A percentile compares a stretch with the other conserved stretches of the same genome.
phyloP scores from a whole-genome alignment of 2,797 vertebrate genomes.

The Lepilemur septentrionalis region DNA sequence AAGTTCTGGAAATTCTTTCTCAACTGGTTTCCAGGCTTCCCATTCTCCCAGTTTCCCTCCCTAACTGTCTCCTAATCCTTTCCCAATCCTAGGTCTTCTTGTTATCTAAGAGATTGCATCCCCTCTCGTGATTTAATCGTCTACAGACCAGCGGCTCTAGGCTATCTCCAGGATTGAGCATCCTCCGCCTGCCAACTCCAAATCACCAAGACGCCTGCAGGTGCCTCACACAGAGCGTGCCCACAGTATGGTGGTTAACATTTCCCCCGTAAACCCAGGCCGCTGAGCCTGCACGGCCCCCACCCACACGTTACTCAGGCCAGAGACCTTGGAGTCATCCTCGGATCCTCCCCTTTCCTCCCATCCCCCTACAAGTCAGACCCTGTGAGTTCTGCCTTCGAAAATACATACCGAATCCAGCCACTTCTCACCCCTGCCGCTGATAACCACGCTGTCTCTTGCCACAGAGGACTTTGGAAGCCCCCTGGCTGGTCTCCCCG shows the following conservation, averaged over 20 bases:
- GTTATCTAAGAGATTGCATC: neutral
- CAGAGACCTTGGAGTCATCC: neutral
- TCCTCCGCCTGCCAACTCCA: neutral
- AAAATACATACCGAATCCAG: neutral
- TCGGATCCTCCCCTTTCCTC: rapidly evolving
- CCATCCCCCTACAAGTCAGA: neutral
- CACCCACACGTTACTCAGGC: neutral
- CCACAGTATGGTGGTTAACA: rapidly evolving
- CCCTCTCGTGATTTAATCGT: neutral
- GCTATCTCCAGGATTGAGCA: neutral
- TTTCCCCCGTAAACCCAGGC: rapidly evolving
- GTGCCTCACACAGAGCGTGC: too few relatives aligned
- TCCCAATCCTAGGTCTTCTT: neutral
- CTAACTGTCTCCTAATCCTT: neutral
- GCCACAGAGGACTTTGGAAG: neutral
- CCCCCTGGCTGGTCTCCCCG: neutral
- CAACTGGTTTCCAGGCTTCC: neutral
- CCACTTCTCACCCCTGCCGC: neutral
- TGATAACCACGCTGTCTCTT: neutral
- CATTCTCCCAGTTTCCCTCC: neutral
- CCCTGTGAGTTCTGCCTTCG: neutral
- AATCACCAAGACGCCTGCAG: neutral
- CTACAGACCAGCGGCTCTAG: neutral
- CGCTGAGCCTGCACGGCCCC: neutral
- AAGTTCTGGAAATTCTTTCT: neutral